Base-by-base conservation (phyloP, 2,797 vertebrate species). In the Psittacula derbiana region DNA sequence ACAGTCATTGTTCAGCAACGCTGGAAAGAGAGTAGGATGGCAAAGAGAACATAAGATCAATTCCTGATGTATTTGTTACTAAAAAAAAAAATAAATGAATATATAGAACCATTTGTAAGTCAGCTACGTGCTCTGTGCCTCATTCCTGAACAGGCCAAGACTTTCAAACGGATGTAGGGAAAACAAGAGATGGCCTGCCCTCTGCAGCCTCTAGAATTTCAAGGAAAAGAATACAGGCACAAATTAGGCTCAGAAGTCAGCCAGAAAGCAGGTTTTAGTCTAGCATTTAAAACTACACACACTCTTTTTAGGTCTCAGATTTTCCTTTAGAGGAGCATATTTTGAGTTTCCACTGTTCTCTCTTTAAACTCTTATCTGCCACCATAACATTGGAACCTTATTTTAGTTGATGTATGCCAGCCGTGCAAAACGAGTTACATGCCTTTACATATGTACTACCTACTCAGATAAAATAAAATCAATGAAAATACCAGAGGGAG, bases 141-240 rank as follows among this genome's bases (percentile, higher is more conserved):
- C 85, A 62, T 5, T 91, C 82, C 90, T 90, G 50, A 91, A 38
- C 7, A 90, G 61, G 57, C 62, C 71, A 75, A 80, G 69, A 78
- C 6, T 90, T 92, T 93, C 91, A 94, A 80, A 92, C 50, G 55
- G 40, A 47, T 69, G 75, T 2, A 86, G 76, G 55, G 70, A 90
- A 92, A 83, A 57, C 66, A 86, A 86, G 88, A 86, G 82, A 49
- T 70, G 70, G 80, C 85, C 85, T 94, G 95, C 89, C 69, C 62
- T 94, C 76, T 46, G 69, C 73, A 93, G 91, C 50, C 80, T 93
- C 95, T 76, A 71, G 72, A 85, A 93, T 93, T 88, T 65, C 80
- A 94, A 81, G 79, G 69, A 69, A 82, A 89, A 92, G 44, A 92
- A 92, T 5, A 80, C 40, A 88, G 53, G 46, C 72, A 91, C 19